Evolutionary conservation across 2,797 vertebrate species (phyloP), one percentile per base, ranked within the genome.

Genomic region (Alauda arvensis): DNA sequence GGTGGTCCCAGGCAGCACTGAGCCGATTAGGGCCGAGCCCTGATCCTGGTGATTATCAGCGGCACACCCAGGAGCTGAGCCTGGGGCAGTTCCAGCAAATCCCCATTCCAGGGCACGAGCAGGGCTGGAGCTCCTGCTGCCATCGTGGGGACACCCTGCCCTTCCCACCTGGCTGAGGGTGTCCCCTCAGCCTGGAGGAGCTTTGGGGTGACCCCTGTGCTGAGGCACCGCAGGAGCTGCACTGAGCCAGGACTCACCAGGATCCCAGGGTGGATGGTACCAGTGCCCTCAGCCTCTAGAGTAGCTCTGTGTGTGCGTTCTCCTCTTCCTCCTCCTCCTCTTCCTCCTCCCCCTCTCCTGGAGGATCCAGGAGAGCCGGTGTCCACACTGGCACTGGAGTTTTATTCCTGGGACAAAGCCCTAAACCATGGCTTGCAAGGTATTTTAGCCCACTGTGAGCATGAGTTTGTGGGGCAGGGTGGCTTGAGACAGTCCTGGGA

Each of bases 381-480:
- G 33, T 63, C 69, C 17, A 0, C 0, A 0, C 34, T 45, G 65
- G 23, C 52, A 8, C 17, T 0, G 1, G 20, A 33, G 28, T 7
- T 33, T 84, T 77, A 29, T 77, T 76, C 40, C 61, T n/a, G 29
- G 29, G 12, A 28, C 37, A 37, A 37, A 37, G 37, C 37, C 37
- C 33, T 24, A 74, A 51, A 34, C 6, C 0, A 0, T 39, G 71
- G 5, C 55, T 65, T n/a, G 19, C 6, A 1, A 33, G 43, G 56
- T 0, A 0, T 51, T 72, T 55, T 7, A 66, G 39, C 34, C 34
- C 4, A 0, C n/a, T 0, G 2, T 3, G 4, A 28, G 28, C 7
- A 3, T 2, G n/a, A 19, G 48, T 34, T 21, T 29, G 81, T 2
- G 18, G 55, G 20, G 17, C 10, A 29, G 57, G 31, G 53, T n/a